Conservation (phyloP, 2,113 vertebrate species). For the Chiloscyllium plagiosum region DNA sequence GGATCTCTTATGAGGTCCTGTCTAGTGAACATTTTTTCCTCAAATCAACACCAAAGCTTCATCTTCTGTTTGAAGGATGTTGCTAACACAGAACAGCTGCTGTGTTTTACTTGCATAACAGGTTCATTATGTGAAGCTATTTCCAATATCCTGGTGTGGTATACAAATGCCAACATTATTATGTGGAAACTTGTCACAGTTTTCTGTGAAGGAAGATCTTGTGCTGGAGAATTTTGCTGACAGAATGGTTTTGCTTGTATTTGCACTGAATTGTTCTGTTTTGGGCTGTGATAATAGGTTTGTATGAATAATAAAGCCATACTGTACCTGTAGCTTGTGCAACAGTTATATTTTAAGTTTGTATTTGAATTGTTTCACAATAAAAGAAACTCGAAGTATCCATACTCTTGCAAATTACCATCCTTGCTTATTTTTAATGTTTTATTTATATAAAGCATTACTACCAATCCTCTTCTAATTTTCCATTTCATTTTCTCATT, state of each 20-base stretch:
- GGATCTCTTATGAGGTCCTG: not conserved
- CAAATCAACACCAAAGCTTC: not conserved
- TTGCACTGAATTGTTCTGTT: not conserved
- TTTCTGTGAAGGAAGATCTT: not conserved
- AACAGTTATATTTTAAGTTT: not conserved
- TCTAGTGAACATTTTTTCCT: not conserved
- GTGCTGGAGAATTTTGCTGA: not conserved
- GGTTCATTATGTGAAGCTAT: not conserved
- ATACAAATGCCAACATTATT: not conserved
- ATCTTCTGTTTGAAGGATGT: not conserved
- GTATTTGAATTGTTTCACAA: not conserved
- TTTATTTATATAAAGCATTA: not conserved
- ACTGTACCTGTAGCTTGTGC: not conserved
- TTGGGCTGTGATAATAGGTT: not conserved
- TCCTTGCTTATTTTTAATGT: not conserved
- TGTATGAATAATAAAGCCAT: not conserved
- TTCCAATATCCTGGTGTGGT: not conserved
- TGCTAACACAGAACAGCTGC: not conserved
- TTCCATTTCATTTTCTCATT: not conserved
- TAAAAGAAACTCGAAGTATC: not conserved
- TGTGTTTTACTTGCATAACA: not conserved
- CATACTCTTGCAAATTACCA: not conserved
- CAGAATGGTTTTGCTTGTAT: not conserved
- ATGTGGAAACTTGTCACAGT: not conserved
- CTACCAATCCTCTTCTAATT: not conserved